Evolutionary conservation across 2,888 invertebrate species (phyloP).

Genomic region (Achlya flavicornis): DNA sequence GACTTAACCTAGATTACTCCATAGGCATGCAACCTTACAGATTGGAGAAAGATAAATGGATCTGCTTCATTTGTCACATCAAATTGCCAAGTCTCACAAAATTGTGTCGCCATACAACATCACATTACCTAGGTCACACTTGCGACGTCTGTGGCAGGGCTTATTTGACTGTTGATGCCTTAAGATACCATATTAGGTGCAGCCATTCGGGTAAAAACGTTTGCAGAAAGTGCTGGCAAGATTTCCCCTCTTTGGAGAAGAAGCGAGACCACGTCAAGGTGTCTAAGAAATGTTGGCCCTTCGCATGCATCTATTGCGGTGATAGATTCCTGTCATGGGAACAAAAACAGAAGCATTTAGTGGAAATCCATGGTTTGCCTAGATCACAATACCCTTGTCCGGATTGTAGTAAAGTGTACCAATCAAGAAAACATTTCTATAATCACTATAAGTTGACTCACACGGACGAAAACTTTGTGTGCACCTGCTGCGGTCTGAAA

Average conservation of each 20-base stretch:
- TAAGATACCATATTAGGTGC: constrained; percentile 66
- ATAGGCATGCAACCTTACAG: constrained; percentile 67
- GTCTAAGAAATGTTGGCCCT: constrained; percentile 63
- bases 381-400: constrained; percentile 58
- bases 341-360: constrained; percentile 60
- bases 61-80: constrained; percentile 58
- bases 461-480: constrained; percentile 58
- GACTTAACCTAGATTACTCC: constrained; percentile 54
- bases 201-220: constrained; percentile 56
- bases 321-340: constrained; percentile 73
- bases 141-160: constrained; percentile 71
- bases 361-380: constrained; percentile 51
- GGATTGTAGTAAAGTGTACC: constrained; percentile 57
- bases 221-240: constrained; percentile 69
- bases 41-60: constrained; percentile 59
- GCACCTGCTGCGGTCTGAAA: constrained; percentile 62
- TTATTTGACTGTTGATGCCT: constrained; percentile 61
- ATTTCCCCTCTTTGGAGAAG: constrained; percentile 54
- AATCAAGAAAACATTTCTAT: constrained; percentile 59
- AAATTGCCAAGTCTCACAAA: constrained; percentile 62
- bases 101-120: constrained; percentile 65
- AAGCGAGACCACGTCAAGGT: constrained; percentile 56
- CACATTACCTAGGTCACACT: constrained; percentile 65
- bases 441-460: constrained; percentile 62
- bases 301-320: constrained; percentile 61